Conservation (phyloP, 2,888 invertebrate species). For the Heliconius cydno region DNA sequence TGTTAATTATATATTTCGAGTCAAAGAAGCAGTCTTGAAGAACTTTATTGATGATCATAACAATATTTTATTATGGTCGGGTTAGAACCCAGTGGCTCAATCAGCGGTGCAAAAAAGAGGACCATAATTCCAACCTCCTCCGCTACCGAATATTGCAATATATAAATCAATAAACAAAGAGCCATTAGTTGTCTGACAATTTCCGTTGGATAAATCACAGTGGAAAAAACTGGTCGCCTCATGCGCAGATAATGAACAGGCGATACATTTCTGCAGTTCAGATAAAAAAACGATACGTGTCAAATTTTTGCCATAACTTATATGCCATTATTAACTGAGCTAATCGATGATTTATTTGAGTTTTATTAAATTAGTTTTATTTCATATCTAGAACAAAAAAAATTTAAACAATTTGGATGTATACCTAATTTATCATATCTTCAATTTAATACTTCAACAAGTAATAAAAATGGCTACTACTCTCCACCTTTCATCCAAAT, state of each 20-base stretch:
- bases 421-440: not conserved
- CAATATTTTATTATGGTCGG: slow-evolving; percentile 52
- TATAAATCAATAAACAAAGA: slow-evolving; percentile 83
- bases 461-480: not conserved
- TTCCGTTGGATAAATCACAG: slow-evolving; percentile 82
- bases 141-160: slow-evolving; percentile 80
- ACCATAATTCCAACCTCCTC: slow-evolving; percentile 66
- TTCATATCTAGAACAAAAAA: no score
- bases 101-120: slow-evolving; percentile 66
- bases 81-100: slow-evolving; percentile 69
- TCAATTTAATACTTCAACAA: not conserved
- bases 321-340: slow-evolving; percentile 2
- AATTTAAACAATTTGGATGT: no score
- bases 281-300: slow-evolving; percentile 40
- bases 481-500: no score
- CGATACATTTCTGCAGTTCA: slow-evolving; percentile 53
- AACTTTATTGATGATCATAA: slow-evolving; percentile 45
- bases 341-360: slow-evolving; percentile 8
- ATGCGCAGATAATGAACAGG: slow-evolving; percentile 67
- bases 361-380: no score
- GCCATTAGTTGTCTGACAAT: slow-evolving; percentile 81
- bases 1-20: slow-evolving; percentile 63
- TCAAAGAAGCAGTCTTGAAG: slow-evolving; percentile 56
- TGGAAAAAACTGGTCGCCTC: slow-evolving; percentile 67
- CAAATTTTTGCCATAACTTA: slow-evolving; percentile 29